Base-by-base conservation (phyloP, 2,888 invertebrate genomes). In the Eupeodes latifasciatus region DNA sequence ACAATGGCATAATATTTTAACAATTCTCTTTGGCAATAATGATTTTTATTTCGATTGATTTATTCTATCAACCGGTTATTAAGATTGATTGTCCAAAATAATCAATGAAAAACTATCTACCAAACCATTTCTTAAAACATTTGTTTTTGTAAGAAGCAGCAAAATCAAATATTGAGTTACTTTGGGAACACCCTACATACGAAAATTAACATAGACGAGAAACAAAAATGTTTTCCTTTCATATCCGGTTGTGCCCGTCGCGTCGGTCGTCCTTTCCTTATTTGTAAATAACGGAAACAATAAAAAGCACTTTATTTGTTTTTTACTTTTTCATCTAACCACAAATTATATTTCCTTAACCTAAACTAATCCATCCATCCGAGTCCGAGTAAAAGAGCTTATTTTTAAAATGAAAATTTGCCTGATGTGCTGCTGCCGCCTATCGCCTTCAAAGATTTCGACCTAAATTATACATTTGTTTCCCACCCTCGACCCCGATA, bases 401-500 rank as follows among this genome's bases (percentile, higher is more conserved):
- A 72, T 72, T 72, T 72, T 72, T 14, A 72, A 57, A 49, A 49
- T 55, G n/a, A 27, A 27, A 27, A 40, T 40, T 6, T 40, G 40
- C 40, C 40, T 40, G 40, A 40, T 40, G 40, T 40, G 5, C 5
- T 40, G 27, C 27, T 27, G 27, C 2, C 1, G 27, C 27, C 27
- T 40, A 7, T 40, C 55, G 11, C 72, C 61, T 36, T 53, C 27
- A 51, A 77, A 44, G 16, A 11, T 34, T 53, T 51, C 49, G 62
- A 71, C 81, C 61, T 51, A 49, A 85, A 76, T 76, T 40, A 1
- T 47, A 53, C 64, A 78, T 74, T 81, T 67, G 16, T 9, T 74
- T 1, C 27, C 27, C 27, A 27, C 27, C 27, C 27, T 27, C 27
- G 27, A 78, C 27, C 78, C 69, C 51, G 27, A 85, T 74, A 81